Evolutionary conservation across 2,797 vertebrate genomes (phyloP).

Genomic region (Poeciliopsis turneri): DNA sequence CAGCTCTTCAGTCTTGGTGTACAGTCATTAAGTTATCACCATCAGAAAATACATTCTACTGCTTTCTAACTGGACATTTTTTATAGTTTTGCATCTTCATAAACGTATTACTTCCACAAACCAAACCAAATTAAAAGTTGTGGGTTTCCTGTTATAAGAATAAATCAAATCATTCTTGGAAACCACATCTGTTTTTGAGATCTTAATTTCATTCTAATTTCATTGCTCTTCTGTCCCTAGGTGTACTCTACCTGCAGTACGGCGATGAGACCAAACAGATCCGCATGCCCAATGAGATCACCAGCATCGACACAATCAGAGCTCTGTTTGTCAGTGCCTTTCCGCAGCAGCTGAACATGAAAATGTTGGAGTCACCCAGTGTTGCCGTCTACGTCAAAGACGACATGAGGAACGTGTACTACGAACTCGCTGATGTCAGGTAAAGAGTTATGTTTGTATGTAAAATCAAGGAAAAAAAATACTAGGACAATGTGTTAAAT

Average conservation of each 20-base stretch:
- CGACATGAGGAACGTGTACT: conserved; percentile 95
- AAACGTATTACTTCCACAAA: background rate
- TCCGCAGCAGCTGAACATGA: conserved; percentile 95
- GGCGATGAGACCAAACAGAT: conserved; percentile 96
- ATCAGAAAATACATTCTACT: background rate
- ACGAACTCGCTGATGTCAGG: conserved; percentile 94
- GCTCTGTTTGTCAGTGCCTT: conserved; percentile 99
- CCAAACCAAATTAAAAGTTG: background rate
- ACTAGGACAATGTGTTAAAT: background rate
- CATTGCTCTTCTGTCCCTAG: conserved; percentile 68
- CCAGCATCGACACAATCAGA: conserved; percentile 92
- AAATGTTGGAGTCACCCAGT: conserved; percentile 94
- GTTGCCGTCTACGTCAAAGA: conserved; percentile 97
- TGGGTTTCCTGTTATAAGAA: background rate
- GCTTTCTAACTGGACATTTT: background rate
- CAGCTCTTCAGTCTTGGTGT: background rate
- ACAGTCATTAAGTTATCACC: background rate
- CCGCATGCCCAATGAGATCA: conserved; percentile 98
- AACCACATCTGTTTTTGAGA: background rate
- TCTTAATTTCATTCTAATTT: conserved; percentile 3
- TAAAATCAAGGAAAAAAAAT: background rate
- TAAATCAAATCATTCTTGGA: background rate
- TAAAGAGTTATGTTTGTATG: conserved; percentile 49
- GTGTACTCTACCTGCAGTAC: conserved; percentile 96
- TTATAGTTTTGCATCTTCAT: background rate